Evolutionary conservation across 30 jellyfish, hydroid and myxozoan species (phyloP), one percentile per base, ranked within the genome.

Genomic region (Calvadosia cruxmelitensis): DNA sequence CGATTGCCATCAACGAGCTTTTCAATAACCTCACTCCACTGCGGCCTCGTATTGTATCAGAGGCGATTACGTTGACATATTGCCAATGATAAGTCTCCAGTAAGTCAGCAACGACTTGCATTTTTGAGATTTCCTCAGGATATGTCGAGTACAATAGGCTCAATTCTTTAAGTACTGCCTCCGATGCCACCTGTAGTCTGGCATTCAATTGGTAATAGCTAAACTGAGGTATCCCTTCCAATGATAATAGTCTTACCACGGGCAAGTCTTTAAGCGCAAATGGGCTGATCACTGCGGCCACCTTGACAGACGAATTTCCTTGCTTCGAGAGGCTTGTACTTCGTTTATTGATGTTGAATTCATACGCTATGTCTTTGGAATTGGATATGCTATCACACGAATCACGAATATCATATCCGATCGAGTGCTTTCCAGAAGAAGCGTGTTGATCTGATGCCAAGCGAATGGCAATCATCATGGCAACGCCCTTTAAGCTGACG

Each of bases 371-470:
- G 33, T 67, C 82, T 70, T 67, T 93, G 26, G 84, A 95, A 16
- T 68, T 65, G 13, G 63, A 62, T 10, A 50, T 42, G 30, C 75
- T 53, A 32, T 67, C 29, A 52, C 98, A 89, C 16, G 92, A 35
- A 52, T 89, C 98, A 0, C 80, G 71, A n/a, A 81, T n/a, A 50
- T 76, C 92, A 61, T 49, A 89, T 12, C 98, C 98, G 78, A 89
- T 64, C 20, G 57, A 42, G 20, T 20, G 57, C 20, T 42, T 20
- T 5, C 20, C 20, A 5, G 57, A 10, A 42, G 15, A 10, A 5
- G 57, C 15, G 20, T 5, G 57, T 42, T 10, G 20, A 42, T 42
- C 57, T 42, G 57, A 5, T 42, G 57, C 57, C 10, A 42, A 10
- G 10, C 20, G 15, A 20, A 42, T 42, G 10, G 57, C 57, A 5